Base-by-base conservation (phyloP, 2,888 invertebrate genomes). In the Spisula subtruncata region DNA sequence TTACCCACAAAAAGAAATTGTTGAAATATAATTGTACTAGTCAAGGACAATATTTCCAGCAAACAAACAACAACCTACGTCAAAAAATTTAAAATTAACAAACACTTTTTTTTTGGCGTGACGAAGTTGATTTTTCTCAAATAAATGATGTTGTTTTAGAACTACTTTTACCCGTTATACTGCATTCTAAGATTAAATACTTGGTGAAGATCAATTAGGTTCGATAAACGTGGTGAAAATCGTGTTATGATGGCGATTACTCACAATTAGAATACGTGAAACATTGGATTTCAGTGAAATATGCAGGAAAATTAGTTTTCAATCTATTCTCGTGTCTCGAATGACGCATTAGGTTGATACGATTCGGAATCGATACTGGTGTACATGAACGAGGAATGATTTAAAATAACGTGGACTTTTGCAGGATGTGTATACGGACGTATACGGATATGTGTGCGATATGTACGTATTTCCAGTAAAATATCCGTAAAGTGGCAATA, bases 231-330 rank as follows among this genome's bases (percentile, higher is more conserved):
- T n/a, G 60, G 25, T 66, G 25, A 25, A 66, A 66, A 66, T 66
- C 25, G 10, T 20, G 60, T 66, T 66, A 66, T 25, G 25, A 25
- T 25, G 60, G 12, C 35, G 25, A 35, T 75, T 35, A 32, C 75
- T 75, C 35, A 75, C 75, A 75, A 32, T 75, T 75, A 75, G 35
- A 75, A 75, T 75, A 4, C 75, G 35, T 75, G 32, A 35, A 75
- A 75, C 16, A 75, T 75, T 75, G 16, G 75, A 75, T 75, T 75
- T 75, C 35, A 25, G n/a, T 8, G 60, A 66, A 66, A 66, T 25
- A 12, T 66, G 25, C 60, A 75, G 25, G 32, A 14, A 75, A 75
- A 75, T 75, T 75, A 75, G 75, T 75, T 75, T 75, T 75, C 35
- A 75, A 75, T 75, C 35, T 16, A 75, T 35, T 75, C 35, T 32